Evolutionary conservation across 2,113 vertebrate genomes (phyloP).

Genomic region (Castor canadensis): DNA sequence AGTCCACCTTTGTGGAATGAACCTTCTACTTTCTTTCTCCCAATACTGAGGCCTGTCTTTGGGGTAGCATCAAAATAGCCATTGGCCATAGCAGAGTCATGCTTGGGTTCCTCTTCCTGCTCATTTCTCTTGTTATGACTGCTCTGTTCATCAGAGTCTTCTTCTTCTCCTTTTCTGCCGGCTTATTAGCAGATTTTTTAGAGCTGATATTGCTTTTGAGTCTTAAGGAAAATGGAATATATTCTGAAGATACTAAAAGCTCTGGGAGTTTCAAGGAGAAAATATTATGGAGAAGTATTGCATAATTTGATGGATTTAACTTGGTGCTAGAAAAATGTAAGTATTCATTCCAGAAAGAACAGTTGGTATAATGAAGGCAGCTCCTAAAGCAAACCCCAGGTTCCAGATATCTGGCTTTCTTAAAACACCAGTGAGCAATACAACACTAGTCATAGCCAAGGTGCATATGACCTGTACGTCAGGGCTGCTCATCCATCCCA

Average conservation of each 20-base stretch:
- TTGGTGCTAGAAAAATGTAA: conserved; percentile 73
- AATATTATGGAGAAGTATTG: conserved; percentile 64
- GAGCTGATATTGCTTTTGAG: conserved; percentile 90
- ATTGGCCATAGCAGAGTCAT: conserved; percentile 83
- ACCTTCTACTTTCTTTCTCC: conserved; percentile 96
- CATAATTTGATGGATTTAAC: conserved; percentile 67
- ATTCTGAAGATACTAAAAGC: conserved; percentile 77
- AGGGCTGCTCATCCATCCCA: too few species aligned
- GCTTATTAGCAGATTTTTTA: conserved; percentile 82
- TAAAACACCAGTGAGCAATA: conserved; percentile 76
- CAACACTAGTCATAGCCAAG: conserved; percentile 84
- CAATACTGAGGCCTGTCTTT: conserved; percentile 92
- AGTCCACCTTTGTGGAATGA: too few species aligned
- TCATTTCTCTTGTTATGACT: conserved; percentile 80
- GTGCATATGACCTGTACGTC: conserved; percentile 78
- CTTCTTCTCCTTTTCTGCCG: conserved; percentile 82
- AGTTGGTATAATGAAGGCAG: conserved; percentile 73
- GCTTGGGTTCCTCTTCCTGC: conserved; percentile 87
- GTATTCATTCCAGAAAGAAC: conserved; percentile 74
- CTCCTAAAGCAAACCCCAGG: conserved; percentile 80
- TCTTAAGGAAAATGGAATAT: conserved; percentile 82
- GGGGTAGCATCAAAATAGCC: conserved; percentile 94
- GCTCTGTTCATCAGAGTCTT: conserved; percentile 80
- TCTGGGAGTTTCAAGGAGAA: conserved; percentile 70
- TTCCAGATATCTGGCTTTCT: conserved; percentile 81